Conservation (phyloP, 2,113 vertebrate species). For the Takifugu bimaculatus region DNA sequence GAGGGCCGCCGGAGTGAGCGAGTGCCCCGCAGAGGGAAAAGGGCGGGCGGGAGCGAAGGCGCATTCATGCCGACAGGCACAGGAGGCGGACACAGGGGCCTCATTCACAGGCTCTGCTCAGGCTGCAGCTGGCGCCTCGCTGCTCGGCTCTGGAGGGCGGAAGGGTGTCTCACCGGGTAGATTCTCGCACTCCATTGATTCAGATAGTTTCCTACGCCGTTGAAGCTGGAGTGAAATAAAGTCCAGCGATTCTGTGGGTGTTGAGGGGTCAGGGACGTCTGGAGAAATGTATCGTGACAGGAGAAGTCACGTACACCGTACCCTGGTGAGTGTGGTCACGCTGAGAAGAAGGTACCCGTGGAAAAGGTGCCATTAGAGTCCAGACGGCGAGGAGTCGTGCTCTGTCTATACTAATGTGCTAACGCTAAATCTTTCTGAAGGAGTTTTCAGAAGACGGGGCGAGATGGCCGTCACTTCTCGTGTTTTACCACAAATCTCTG, state of each 20-base stretch:
- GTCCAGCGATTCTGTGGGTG: not conserved
- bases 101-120: constrained; percentile 32
- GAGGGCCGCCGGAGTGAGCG: constrained; percentile 64
- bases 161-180: constrained; percentile 37
- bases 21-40: constrained; percentile 57
- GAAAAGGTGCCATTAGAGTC: too few species aligned
- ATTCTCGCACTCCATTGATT: constrained; percentile 24
- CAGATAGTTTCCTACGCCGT: not conserved
- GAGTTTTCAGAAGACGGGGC: too few species aligned
- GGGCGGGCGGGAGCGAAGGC: constrained; percentile 40
- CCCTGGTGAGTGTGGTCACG: too few species aligned
- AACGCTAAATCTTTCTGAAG: too few species aligned
- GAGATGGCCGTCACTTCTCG: too few species aligned
- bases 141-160: constrained; percentile 41
- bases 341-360: too few species aligned
- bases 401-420: too few species aligned
- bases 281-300: too few species aligned
- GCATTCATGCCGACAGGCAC: constrained; percentile 61
- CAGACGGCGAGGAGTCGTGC: too few species aligned
- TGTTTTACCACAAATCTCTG: too few species aligned
- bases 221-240: not conserved
- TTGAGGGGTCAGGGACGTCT: too few species aligned
- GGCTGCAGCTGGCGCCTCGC: constrained; percentile 25
- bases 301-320: too few species aligned
- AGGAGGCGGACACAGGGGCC: constrained; percentile 46